Conservation (phyloP, 1,140 invertebrate genomes). For the Diplogasteroides magnus region DNA sequence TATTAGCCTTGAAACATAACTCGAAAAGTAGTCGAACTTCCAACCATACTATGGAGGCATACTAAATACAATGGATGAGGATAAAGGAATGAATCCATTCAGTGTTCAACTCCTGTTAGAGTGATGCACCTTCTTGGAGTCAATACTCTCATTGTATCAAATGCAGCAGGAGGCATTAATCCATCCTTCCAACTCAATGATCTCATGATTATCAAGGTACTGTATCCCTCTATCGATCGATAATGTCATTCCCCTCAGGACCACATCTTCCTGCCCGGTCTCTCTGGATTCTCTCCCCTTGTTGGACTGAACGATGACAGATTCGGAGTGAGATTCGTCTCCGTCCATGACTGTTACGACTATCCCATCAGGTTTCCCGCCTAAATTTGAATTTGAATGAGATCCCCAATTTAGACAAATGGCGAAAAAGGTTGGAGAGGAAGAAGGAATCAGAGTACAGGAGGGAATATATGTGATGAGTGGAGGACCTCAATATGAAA, state of each 20-base stretch:
- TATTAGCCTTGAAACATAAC: too few relatives aligned
- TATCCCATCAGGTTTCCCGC: constrained; percentile 38
- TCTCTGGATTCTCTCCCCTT: constrained; percentile 52
- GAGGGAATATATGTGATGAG: constrained; percentile 61
- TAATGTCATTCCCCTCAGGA: constrained; percentile 27
- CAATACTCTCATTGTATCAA: constrained; percentile 48
- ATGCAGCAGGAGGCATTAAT: constrained; percentile 56
- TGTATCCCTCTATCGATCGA: neutral
- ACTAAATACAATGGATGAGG: neutral
- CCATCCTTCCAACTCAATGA: constrained; percentile 48
- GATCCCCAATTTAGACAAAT: constrained; percentile 50
- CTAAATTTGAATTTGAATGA: neutral
- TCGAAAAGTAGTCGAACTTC: too few relatives aligned
- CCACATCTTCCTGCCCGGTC: constrained; percentile 56
- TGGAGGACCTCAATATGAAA: constrained; percentile 61
- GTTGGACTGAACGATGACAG: constrained; percentile 56
- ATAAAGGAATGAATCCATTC: too few relatives aligned
- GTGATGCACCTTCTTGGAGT: constrained; percentile 49
- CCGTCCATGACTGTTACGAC: constrained; percentile 60
- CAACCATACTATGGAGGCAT: too few relatives aligned
- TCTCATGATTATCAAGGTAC: constrained; percentile 54
- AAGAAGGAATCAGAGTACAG: constrained; percentile 51
- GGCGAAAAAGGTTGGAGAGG: constrained; percentile 49
- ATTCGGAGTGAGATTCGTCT: constrained; percentile 61
- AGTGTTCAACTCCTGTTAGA: constrained; percentile 50